These are phyloP conservation scores for Alligator mississippiensis DNA, from an alignment of 2,113 vertebrate genomes.

Conservation along the genomic window DNA sequence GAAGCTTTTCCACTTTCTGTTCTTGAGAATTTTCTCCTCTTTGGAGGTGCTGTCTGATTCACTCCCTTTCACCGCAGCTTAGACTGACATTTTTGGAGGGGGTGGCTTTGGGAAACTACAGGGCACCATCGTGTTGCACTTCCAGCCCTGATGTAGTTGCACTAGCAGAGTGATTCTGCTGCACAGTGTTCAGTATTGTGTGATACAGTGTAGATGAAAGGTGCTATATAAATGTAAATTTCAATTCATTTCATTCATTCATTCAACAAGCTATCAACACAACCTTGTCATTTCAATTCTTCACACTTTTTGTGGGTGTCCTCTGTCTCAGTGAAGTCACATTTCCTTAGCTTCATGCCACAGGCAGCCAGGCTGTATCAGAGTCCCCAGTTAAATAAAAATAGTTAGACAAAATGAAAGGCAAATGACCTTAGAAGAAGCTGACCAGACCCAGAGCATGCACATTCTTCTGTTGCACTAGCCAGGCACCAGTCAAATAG, in stretches of 20 bases:
- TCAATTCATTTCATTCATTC: conserved; percentile 62
- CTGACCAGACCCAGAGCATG: not conserved
- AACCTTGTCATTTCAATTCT: conserved; percentile 77
- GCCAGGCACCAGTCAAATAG: not conserved
- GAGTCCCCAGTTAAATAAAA: conserved; percentile 3
- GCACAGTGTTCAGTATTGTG: not conserved
- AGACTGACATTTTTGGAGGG: not conserved
- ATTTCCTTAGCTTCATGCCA: conserved; percentile 45
- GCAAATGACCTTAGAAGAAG: not conserved
- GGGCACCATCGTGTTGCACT: not conserved
- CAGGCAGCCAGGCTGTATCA: conserved; percentile 49
- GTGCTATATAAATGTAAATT: conserved; percentile 83
- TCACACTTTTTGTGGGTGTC: conserved; percentile 71
- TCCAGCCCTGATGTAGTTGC: not conserved
- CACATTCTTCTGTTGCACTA: not conserved
- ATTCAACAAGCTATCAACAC: conserved; percentile 66
- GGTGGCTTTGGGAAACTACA: not conserved
- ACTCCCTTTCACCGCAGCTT: not conserved
- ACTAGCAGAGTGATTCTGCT: conserved; percentile 12
- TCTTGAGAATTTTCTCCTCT: not conserved
- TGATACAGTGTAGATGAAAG: conserved; percentile 20
- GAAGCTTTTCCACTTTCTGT: not conserved
- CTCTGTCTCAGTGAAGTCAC: conserved; percentile 40
- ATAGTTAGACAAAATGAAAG: conserved; percentile 25
- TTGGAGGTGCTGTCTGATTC: not conserved